phyloP scores from a whole-genome alignment of 1,140 invertebrate species.

The Apis cerana region DNA sequence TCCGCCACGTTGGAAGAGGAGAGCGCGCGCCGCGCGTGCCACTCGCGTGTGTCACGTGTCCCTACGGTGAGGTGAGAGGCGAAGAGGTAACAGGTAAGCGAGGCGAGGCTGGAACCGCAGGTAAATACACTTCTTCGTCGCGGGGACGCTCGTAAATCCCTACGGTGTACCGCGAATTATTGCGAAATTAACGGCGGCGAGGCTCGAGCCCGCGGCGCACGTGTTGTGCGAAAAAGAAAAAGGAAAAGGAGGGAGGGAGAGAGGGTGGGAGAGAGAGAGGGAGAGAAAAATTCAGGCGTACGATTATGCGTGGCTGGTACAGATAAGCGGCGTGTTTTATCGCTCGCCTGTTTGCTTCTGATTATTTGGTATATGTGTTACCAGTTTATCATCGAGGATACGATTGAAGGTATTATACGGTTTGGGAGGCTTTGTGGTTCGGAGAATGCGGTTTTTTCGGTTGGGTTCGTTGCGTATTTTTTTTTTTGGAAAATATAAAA shows the following conservation, averaged over 20 bases:
- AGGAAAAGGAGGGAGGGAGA: too few species aligned
- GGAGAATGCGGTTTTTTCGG: background rate
- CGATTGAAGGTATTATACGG: background rate
- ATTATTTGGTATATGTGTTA: background rate
- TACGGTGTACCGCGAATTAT: conserved; percentile 26
- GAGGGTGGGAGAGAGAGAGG: too few species aligned
- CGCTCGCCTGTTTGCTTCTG: background rate
- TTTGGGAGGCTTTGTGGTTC: background rate
- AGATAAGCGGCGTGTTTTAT: conserved; percentile 10
- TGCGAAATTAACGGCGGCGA: conserved; percentile 20
- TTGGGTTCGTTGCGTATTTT: background rate
- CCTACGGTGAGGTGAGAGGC: conserved; percentile 47
- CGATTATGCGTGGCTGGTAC: background rate
- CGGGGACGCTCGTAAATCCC: conserved; percentile 34
- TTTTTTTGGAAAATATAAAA: background rate
- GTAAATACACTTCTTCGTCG: conserved; percentile 50
- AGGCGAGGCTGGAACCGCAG: conserved; percentile 50
- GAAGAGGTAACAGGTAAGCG: conserved; percentile 67
- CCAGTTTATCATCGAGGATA: background rate
- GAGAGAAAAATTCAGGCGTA: background rate
- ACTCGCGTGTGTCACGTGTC: conserved; percentile 80
- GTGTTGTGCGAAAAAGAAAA: conserved; percentile 17
- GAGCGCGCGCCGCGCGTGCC: conserved; percentile 78
- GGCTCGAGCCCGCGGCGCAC: background rate
- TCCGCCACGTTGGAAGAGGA: conserved; percentile 67